phyloP scores from a whole-genome alignment of 1,140 invertebrate species.

The Hestina assimilis region DNA sequence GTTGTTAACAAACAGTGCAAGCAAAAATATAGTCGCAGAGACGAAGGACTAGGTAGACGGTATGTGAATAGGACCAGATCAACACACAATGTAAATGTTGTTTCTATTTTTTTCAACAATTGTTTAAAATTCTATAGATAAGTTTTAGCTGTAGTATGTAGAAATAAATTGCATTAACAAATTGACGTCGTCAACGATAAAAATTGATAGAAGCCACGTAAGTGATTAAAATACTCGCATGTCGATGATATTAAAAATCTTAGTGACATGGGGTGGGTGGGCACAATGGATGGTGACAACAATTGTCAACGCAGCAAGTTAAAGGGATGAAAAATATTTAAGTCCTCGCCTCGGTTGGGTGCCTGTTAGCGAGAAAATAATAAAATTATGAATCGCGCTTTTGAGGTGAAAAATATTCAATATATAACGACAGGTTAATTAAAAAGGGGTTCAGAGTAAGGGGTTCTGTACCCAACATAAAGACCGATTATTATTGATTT shows the following conservation, averaged over 20 bases:
- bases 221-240: not conserved
- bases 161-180: too few relatives aligned
- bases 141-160: too few relatives aligned
- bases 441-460: too few relatives aligned
- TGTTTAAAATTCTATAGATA: too few relatives aligned
- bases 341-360: conserved; percentile 25
- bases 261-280: not conserved
- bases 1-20: conserved; percentile 18
- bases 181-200: too few relatives aligned
- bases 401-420: not conserved
- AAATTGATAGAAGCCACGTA: not conserved
- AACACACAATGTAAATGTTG: too few relatives aligned
- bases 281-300: not conserved
- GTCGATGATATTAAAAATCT: not conserved
- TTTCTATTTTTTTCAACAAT: too few relatives aligned
- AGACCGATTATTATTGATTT: too few relatives aligned
- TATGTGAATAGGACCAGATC: not conserved
- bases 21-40: not conserved
- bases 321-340: conserved; percentile 11
- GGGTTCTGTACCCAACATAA: too few relatives aligned
- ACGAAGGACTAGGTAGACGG: not conserved
- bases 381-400: not conserved
- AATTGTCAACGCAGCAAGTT: conserved; percentile 31
- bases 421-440: not conserved
- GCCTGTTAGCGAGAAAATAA: conserved; percentile 28